Evolutionary conservation across 2,888 invertebrate genomes (phyloP), one percentile per base, ranked within the genome.

Genomic region (Notodonta dromedarius): DNA sequence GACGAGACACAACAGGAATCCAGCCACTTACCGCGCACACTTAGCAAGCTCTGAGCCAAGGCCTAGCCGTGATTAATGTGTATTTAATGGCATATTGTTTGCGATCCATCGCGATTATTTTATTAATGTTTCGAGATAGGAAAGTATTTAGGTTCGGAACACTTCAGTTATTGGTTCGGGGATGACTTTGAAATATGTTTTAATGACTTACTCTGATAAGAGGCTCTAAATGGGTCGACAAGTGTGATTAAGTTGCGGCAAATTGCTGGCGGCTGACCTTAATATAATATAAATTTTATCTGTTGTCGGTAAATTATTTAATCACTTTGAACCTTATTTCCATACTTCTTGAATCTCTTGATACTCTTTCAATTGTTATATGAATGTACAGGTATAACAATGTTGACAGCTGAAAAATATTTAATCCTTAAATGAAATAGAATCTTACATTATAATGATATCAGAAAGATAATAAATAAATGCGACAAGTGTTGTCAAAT

Each of bases 81-180:
- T 70, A 69, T 74, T 80, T 83, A 80, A 83, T 82, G 83, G 78
- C 74, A 32, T 66, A 75, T 77, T 78, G 77, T 81, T 77, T 64
- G 68, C 65, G 63, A 62, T 59, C 63, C 58, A 68, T 70, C 66
- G 68, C 63, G 63, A 67, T 75, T 77, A 75, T 75, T 74, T 73
- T 77, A 76, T 74, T 71, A 77, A 73, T 70, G 74, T 64, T 69
- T 60, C 64, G 55, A 73, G 71, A 74, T 73, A 74, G 70, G 64
- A 63, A 56, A 48, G 44, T 56, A 71, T 70, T 66, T 60, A 60
- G 56, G 24, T 9, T 11, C 24, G 14, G 56, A 56, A 56, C 64
- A 74, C 71, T 65, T 58, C 35, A n/a, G 48, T 58, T 68, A 66
- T 66, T 59, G 62, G 39, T 39, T 12, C 7, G n/a, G 14, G 59